Evolutionary conservation across 2,888 invertebrate genomes (phyloP).

Genomic region (Dorcus hopei): DNA sequence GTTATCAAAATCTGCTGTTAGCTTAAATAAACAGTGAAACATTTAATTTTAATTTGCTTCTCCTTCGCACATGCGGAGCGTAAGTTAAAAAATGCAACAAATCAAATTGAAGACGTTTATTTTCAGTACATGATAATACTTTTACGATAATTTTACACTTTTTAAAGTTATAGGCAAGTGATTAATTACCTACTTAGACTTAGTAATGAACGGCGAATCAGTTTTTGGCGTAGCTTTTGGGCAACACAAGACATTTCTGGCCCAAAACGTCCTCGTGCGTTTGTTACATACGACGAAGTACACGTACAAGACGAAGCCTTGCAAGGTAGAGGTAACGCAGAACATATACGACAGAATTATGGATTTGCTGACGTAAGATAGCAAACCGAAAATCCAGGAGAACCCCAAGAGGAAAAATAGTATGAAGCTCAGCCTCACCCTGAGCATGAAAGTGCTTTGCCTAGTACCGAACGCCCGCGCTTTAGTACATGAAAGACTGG

Average conservation of each 20-base stretch:
- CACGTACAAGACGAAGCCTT: slow-evolving; percentile 56
- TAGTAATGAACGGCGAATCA: no score
- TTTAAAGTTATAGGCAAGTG: no score
- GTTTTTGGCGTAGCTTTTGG: no score
- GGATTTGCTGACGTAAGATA: slow-evolving; percentile 39
- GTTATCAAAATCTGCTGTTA: no score
- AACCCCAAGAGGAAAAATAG: slow-evolving; percentile 57
- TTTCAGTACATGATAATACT: no score
- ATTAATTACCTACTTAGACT: no score
- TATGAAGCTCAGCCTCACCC: slow-evolving; percentile 55
- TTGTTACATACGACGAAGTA: slow-evolving; percentile 57
- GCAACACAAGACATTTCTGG: neutral
- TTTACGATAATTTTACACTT: no score
- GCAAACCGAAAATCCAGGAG: slow-evolving; percentile 57
- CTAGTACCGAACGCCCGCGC: slow-evolving; percentile 52
- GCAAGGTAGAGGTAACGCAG: slow-evolving; percentile 53
- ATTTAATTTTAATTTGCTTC: no score
- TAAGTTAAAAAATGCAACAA: no score
- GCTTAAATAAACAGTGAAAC: no score
- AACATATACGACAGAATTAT: slow-evolving; percentile 48
- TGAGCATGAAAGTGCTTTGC: slow-evolving; percentile 52
- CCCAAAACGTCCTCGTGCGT: slow-evolving; percentile 55
- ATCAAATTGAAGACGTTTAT: no score
- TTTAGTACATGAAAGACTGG: slow-evolving; percentile 48
- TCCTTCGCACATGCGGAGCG: no score